Evolutionary conservation across 37 sponge, comb jelly and placozoan species (phyloP).

Genomic region (Dysidea cf. avara): DNA sequence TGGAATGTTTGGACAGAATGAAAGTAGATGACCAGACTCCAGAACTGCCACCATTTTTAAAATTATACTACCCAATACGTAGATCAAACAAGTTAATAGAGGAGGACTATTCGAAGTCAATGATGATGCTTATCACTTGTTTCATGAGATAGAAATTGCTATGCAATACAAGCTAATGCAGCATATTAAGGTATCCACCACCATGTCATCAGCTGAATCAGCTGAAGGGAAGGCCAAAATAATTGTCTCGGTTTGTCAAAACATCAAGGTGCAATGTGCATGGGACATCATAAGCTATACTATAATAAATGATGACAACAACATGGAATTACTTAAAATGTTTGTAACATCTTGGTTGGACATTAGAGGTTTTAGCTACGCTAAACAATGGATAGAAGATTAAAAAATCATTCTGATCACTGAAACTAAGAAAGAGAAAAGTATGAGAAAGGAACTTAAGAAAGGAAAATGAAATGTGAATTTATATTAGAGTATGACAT

Average conservation of each 20-base stretch:
- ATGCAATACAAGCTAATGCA: constrained; percentile 18
- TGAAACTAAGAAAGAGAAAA: too few relatives aligned
- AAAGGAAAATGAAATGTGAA: too few relatives aligned
- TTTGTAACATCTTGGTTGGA: constrained; percentile 31
- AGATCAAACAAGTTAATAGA: constrained; percentile 7
- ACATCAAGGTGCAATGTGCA: too few relatives aligned
- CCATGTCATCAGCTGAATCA: too few relatives aligned
- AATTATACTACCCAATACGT: too few relatives aligned
- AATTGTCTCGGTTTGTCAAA: too few relatives aligned
- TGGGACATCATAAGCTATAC: constrained; percentile 5
- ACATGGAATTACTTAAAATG: constrained; percentile 26
- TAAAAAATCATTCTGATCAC: constrained; percentile 12
- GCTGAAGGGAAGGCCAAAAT: too few relatives aligned
- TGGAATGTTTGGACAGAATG: constrained; percentile 28
- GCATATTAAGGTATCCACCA: too few relatives aligned
- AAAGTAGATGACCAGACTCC: constrained; percentile 22
- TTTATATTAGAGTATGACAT: too few relatives aligned
- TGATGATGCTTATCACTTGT: constrained; percentile 10
- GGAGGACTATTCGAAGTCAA: constrained; percentile 36
- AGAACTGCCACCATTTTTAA: neutral
- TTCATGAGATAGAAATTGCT: constrained; percentile 19
- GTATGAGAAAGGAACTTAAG: constrained; percentile 27
- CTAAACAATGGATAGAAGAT: constrained; percentile 21
- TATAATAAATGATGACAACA: too few relatives aligned
- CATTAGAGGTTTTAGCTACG: constrained; percentile 28